These are phyloP conservation scores for Equus quagga DNA, from an alignment of 2,113 vertebrate species.

Conservation along the genomic window DNA sequence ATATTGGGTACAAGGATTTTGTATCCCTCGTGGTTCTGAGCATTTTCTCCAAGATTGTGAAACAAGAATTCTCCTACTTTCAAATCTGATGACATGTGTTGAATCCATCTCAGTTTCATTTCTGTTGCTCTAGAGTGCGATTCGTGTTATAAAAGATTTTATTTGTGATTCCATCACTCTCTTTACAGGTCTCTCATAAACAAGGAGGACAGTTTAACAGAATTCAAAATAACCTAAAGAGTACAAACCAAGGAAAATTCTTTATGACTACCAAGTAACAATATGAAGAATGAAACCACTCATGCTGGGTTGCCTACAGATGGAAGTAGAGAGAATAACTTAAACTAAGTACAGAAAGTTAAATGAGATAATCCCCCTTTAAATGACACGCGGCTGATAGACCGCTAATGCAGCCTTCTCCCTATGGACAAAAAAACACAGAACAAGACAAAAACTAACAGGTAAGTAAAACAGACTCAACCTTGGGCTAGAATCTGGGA, in stretches of 20 bases:
- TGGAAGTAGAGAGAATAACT: not conserved
- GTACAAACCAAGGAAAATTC: not conserved
- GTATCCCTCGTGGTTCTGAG: not conserved
- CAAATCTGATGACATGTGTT: not conserved
- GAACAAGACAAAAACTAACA: not conserved
- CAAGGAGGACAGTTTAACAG: not conserved
- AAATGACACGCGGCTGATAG: not conserved
- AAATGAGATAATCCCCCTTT: not conserved
- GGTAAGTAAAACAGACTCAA: not conserved
- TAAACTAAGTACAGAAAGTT: not conserved
- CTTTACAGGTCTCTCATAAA: not conserved
- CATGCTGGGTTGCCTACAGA: not conserved
- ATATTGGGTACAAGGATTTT: not conserved
- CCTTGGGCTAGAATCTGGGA: not conserved
- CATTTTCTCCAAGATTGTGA: constrained; percentile 11
- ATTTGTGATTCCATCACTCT: not conserved
- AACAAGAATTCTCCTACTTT: constrained; percentile 8
- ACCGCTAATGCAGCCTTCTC: not conserved
- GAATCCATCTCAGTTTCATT: constrained; percentile 10
- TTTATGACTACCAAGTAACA: not conserved
- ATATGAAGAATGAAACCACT: not conserved
- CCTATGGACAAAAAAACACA: not conserved
- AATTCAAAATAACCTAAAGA: not conserved
- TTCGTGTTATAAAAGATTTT: not conserved
- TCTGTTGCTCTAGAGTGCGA: not conserved